Percentiles rank a stretch among this genome's conserved stretches.
Evolutionary conservation across 2,888 invertebrate genomes (phyloP).

Genomic region (Drosophila quinaria): DNA sequence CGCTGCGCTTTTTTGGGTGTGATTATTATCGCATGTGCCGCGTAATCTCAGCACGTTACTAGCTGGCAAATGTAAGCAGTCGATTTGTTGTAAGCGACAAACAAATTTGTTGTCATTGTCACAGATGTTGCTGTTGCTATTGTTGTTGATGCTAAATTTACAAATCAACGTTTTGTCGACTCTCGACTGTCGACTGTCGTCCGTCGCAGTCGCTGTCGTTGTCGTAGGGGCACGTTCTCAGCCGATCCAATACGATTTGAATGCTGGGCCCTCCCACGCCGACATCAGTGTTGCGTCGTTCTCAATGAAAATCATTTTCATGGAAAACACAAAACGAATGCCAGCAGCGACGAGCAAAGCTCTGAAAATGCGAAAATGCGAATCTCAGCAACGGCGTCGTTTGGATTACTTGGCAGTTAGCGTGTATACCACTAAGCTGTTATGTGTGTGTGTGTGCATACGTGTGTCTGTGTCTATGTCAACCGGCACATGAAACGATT

Average conservation of each 20-base stretch:
- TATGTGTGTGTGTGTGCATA: conserved; percentile 7
- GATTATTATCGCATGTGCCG: conserved; percentile 57
- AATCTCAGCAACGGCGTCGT: conserved; percentile 57
- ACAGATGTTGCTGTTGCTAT: conserved; percentile 24
- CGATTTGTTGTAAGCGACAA: conserved; percentile 59
- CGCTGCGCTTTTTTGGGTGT: conserved; percentile 43
- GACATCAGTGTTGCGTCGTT: conserved; percentile 44
- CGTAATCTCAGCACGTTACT: conserved; percentile 44
- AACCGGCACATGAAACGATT: conserved; percentile 60
- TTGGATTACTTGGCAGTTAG: conserved; percentile 66
- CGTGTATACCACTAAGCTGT: conserved; percentile 22
- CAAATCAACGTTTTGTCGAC: conserved; percentile 56
- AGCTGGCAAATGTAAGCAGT: conserved; percentile 67
- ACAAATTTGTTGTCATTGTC: conserved; percentile 65
- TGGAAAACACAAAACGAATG: conserved; percentile 58
- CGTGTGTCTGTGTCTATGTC: conserved; percentile 17
- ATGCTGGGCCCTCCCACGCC: conserved; percentile 37
- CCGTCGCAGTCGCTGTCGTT: conserved; percentile 10
- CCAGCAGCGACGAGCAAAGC: conserved; percentile 31
- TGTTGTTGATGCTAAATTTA: conserved; percentile 43
- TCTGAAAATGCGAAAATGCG: conserved; percentile 53
- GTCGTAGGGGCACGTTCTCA: conserved; percentile 46
- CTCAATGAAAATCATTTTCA: conserved; percentile 75
- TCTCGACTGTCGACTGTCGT: conserved; percentile 12
- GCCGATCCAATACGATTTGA: conserved; percentile 55